Evolutionary conservation across 2,113 vertebrate genomes (phyloP).

Genomic region (Hylia prasina): DNA sequence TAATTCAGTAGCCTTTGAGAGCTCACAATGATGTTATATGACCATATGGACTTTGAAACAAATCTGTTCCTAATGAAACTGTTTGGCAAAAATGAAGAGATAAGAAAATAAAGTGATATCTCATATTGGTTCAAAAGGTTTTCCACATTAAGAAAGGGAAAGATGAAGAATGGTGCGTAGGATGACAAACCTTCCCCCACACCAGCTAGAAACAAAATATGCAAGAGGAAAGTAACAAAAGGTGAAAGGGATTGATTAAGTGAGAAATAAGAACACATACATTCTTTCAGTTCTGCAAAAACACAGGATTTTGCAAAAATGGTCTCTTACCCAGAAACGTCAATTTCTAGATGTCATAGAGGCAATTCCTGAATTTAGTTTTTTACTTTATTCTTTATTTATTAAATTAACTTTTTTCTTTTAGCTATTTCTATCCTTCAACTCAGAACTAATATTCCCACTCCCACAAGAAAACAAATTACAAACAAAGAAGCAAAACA

Average conservation of each 20-base stretch:
- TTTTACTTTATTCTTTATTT: background rate
- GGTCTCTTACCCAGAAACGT: background rate
- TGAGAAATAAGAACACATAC: background rate
- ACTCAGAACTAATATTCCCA: background rate
- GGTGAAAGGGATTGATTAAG: background rate
- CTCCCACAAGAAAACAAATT: background rate
- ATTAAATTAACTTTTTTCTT: background rate
- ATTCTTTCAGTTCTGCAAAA: background rate
- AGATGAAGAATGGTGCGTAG: background rate
- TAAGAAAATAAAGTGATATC: background rate
- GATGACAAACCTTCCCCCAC: background rate
- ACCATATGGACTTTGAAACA: background rate
- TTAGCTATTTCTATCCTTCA: background rate
- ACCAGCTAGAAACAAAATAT: background rate
- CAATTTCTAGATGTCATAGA: background rate
- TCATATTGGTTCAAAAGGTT: background rate
- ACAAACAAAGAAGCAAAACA: background rate
- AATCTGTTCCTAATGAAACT: background rate
- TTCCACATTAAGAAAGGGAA: background rate
- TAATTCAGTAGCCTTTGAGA: background rate
- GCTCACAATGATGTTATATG: background rate
- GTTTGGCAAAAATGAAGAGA: background rate
- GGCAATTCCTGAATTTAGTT: background rate
- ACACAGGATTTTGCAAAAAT: background rate
- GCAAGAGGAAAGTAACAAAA: background rate